These are phyloP conservation scores for Ectemnius continuus DNA, from an alignment of 2,888 invertebrate species.

Conservation along the genomic window DNA sequence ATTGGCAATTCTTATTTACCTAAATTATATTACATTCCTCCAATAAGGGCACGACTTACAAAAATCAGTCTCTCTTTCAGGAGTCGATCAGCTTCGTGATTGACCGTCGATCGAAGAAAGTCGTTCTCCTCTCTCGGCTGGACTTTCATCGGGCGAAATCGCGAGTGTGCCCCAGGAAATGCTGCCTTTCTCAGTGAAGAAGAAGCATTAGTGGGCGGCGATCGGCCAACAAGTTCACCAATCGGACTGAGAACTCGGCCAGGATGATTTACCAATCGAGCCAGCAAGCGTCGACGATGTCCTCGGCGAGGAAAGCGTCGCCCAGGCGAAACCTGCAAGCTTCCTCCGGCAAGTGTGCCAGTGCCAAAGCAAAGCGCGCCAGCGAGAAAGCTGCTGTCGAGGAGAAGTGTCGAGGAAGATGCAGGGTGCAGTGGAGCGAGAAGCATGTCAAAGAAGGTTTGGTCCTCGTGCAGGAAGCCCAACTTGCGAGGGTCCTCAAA, in stretches of 20 bases:
- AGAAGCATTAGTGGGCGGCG: not conserved
- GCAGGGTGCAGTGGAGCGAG: constrained; percentile 79
- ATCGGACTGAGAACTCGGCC: not conserved
- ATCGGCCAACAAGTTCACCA: not conserved
- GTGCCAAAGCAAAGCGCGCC: constrained; percentile 38
- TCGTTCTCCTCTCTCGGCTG: too few species aligned
- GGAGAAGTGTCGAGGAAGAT: constrained; percentile 73
- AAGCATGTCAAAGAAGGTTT: constrained; percentile 79
- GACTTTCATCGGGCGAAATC: too few species aligned
- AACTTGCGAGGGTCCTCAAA: constrained; percentile 78
- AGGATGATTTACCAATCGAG: constrained; percentile 72
- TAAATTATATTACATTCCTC: too few species aligned
- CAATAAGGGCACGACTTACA: too few species aligned
- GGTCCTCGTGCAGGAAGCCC: constrained; percentile 78
- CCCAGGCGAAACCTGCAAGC: constrained; percentile 68
- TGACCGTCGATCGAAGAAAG: too few species aligned
- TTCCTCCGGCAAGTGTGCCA: constrained; percentile 58
- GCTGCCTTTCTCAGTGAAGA: too few species aligned
- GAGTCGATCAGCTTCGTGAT: too few species aligned
- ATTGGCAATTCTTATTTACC: too few species aligned
- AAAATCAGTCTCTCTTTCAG: too few species aligned
- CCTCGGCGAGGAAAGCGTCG: constrained; percentile 73
- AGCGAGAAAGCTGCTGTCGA: constrained; percentile 50
- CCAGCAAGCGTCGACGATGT: constrained; percentile 73
- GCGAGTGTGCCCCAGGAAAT: too few species aligned